These are phyloP conservation scores for Sebastes fasciatus DNA, from an alignment of 2,113 vertebrate species.

Conservation along the genomic window DNA sequence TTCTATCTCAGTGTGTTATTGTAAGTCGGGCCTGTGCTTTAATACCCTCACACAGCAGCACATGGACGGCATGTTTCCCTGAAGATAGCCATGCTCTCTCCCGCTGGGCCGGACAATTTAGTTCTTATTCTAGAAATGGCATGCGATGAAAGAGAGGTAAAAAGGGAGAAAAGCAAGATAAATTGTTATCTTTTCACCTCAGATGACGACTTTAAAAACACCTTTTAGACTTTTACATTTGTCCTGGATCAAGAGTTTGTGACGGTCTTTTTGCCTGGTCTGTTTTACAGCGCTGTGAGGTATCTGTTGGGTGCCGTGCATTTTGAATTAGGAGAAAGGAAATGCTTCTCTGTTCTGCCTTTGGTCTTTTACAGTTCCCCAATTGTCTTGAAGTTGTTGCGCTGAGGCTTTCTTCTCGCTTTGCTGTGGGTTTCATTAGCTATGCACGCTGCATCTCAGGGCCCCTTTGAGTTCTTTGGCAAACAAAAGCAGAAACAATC, in stretches of 20 bases:
- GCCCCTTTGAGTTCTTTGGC: constrained; percentile 64
- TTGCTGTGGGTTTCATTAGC: constrained; percentile 69
- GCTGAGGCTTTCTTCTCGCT: constrained; percentile 39
- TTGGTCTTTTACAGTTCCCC: constrained; percentile 59
- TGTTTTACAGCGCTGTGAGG: background rate
- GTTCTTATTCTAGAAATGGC: constrained; percentile 16
- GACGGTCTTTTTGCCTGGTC: background rate
- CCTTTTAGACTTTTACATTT: background rate
- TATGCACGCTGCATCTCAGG: constrained; percentile 62
- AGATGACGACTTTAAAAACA: background rate
- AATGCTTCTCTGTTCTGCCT: constrained; percentile 34
- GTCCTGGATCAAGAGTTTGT: background rate
- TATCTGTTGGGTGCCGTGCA: constrained; percentile 1
- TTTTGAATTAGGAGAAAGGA: constrained; percentile 28
- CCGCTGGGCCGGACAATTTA: constrained; percentile 24
- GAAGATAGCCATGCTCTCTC: constrained; percentile 22
- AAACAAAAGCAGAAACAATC: constrained; percentile 72
- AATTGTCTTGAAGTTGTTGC: constrained; percentile 36
- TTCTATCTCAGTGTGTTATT: constrained; percentile 48
- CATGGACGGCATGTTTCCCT: constrained; percentile 16
- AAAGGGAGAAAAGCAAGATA: background rate
- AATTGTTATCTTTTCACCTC: background rate
- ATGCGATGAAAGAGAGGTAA: background rate
- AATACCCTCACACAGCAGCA: constrained; percentile 39
- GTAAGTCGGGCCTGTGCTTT: constrained; percentile 48